Evolutionary conservation across 2,888 invertebrate species (phyloP).

Genomic region (Lithophane leautieri): DNA sequence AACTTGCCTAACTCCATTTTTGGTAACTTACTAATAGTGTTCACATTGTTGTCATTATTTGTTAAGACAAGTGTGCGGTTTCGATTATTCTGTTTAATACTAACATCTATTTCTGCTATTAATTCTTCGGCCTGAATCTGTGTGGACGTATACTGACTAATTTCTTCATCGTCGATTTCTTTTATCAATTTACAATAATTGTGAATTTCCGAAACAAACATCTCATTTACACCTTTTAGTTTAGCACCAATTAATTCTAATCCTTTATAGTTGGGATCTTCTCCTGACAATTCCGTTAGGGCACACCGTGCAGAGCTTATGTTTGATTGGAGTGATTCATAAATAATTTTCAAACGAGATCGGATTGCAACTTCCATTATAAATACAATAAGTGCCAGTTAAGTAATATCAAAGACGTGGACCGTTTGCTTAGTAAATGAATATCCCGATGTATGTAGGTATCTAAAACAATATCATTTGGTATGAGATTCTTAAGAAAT

Average conservation of each 20-base stretch:
- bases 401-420: neutral
- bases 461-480: too few species aligned
- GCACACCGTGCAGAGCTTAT: neutral
- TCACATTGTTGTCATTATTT: neutral
- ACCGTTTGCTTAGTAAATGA: neutral
- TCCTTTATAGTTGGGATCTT: neutral
- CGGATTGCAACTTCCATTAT: neutral
- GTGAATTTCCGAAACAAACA: slow-evolving; percentile 4
- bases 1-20: neutral
- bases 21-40: neutral
- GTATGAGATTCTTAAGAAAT: too few species aligned
- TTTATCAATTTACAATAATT: slow-evolving; percentile 2
- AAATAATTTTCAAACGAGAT: neutral
- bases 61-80: neutral
- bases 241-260: neutral
- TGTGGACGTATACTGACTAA: too few species aligned
- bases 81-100: neutral
- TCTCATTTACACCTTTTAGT: slow-evolving; percentile 3
- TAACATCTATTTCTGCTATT: too few species aligned
- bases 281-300: neutral
- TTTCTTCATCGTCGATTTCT: neutral
- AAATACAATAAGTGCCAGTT: neutral
- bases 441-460: too few species aligned
- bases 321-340: neutral
- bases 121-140: too few species aligned